phyloP scores from a whole-genome alignment of 2,888 invertebrate species.

The Alviniconcha strummeri region DNA sequence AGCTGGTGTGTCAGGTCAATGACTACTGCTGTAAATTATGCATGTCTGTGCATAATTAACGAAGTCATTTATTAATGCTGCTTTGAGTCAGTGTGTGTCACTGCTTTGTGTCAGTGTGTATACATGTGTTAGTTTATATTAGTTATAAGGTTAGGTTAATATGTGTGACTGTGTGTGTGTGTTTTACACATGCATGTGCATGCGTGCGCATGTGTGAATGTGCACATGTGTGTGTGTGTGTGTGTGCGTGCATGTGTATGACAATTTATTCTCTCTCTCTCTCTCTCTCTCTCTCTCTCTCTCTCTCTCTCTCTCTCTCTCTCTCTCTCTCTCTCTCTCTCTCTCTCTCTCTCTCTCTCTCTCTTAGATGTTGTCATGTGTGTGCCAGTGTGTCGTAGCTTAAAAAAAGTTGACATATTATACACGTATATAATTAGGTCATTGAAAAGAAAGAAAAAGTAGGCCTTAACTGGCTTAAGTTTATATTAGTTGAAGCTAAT shows the following conservation, averaged over 20 bases:
- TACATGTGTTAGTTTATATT: neutral
- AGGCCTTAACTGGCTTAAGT: no score
- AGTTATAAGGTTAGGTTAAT: no score
- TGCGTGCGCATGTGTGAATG: neutral
- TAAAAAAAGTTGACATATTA: no score
- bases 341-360: neutral
- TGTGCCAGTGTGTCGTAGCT: no score
- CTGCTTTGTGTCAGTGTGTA: neutral
- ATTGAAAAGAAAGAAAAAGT: no score
- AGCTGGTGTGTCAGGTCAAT: no score
- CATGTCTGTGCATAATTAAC: no score
- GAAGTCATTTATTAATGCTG: no score
- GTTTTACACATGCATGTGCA: neutral
- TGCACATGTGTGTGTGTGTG: slow-evolving; percentile 3
- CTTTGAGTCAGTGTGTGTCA: neutral
- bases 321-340: neutral
- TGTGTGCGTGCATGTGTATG: slow-evolving; percentile 7
- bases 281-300: neutral
- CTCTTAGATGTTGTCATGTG: neutral
- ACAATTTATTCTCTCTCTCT: neutral
- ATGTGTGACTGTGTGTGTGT: neutral
- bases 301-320: slow-evolving; percentile 27
- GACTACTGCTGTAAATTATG: no score
- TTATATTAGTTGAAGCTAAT: no score
- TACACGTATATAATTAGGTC: no score